Conservation (phyloP, 2,888 invertebrate genomes). For the Prosapia bicincta region DNA sequence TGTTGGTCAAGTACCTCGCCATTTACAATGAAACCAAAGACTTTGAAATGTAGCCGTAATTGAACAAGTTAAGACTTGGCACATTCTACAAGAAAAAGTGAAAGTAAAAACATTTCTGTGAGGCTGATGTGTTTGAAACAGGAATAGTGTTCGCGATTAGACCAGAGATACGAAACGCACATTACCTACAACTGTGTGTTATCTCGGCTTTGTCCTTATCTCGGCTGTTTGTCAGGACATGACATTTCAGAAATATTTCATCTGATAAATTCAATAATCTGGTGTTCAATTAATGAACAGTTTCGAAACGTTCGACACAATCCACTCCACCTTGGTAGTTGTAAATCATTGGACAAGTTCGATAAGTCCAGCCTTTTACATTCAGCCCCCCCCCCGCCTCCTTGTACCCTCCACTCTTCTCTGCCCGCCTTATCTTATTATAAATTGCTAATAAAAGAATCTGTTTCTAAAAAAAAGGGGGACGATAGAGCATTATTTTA, state of each 20-base stretch:
- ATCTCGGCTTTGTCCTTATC: neutral
- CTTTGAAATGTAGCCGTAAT: neutral
- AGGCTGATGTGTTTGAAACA: neutral
- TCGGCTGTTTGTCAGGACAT: neutral
- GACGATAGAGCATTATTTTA: no score
- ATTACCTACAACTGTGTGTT: neutral
- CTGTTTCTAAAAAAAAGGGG: no score
- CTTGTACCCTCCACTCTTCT: neutral
- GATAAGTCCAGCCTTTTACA: neutral
- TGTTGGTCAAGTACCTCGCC: neutral
- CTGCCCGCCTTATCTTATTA: neutral
- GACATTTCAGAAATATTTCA: neutral
- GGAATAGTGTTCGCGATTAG: neutral
- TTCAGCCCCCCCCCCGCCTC: neutral
- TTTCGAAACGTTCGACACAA: neutral
- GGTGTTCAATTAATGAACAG: neutral
- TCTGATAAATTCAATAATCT: neutral
- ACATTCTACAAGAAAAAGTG: conserved; percentile 2
- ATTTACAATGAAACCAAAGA: neutral
- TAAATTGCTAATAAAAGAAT: no score
- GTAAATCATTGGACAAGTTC: neutral
- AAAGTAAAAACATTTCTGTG: neutral
- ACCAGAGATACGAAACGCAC: neutral
- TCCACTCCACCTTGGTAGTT: neutral
- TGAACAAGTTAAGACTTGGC: neutral